Base-by-base conservation (phyloP, 2,888 invertebrate species). In the Nomada ruficornis region DNA sequence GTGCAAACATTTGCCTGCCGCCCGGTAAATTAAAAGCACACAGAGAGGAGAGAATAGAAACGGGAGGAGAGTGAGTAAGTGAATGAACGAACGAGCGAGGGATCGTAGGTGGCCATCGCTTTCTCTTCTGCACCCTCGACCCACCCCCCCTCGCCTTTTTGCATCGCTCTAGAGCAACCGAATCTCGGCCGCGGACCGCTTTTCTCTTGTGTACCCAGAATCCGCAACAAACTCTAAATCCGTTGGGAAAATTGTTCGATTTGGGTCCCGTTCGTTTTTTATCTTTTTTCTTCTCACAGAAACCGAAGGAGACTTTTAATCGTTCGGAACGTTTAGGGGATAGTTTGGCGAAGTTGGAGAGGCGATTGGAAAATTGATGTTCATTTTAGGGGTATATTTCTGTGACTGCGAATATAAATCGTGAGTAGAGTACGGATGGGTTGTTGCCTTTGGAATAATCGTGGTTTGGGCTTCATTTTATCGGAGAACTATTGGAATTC, bases 1-100 rank as follows among this genome's bases (percentile, higher is more conserved):
- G 93, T 92, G 94, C 93, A 94, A 94, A 94, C 93, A 94, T 94
- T 94, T 93, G 93, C 93, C 93, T 93, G 93, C 93, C 94, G 93
- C 93, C 94, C 91, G 93, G 92, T 93, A 93, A 94, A 94, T 94
- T 93, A 94, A 94, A 94, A 93, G 94, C 93, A 93, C 91, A 94
- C 93, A 93, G 92, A 90, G 89, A 90, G 90, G 86, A 89, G 91
- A 89, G 90, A 90, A 90, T 89, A 86, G 89, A 89, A 91, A 88
- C 86, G 88, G 89, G 90, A 90, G 89, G 87, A 89, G 84, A 87
- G 86, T 64, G 87, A 88, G 84, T 86, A 88, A 88, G 88, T 89
- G 89, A 89, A 89, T 86, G 88, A 80, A 80, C 78, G 80, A 77
- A 69, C 55, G 78, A 85, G 79, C 77, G 81, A 82, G 82, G 83